Evolutionary conservation across 37 sponge, comb jelly and placozoan species (phyloP), one percentile per base, ranked within the genome.

Genomic region (Oopsacas minuta): DNA sequence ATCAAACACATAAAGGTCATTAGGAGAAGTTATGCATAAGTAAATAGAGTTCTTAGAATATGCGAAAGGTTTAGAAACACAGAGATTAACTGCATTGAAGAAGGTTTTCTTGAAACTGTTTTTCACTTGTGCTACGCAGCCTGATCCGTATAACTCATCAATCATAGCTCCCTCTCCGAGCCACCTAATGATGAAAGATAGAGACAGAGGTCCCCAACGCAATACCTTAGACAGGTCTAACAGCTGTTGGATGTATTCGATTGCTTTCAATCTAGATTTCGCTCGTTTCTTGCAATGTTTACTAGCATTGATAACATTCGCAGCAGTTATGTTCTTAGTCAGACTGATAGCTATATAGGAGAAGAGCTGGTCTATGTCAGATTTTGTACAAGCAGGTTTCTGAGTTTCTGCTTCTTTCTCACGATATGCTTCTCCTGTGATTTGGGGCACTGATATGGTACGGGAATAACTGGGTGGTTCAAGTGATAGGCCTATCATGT

Each of bases 191-290:
- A 61, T 61, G 75, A 61, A 61, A 3, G 75, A 61, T 25, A 61
- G 75, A 34, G 75, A n/a, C 32, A 61, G 75, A 61, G 75, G 28
- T 61, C 75, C 75, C 75, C 75, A 61, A 5, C 30, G 20, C 17
- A 61, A 3, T 5, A n/a, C 7, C 32, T 61, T 61, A 8, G 86
- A 81, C 28, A 86, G 39, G 28, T 86, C 82, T 36, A 97, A 86
- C 17, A 97, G 89, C 82, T 88, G 85, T 39, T 91, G 81, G 82
- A 97, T 91, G 89, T 88, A 84, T 49, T 86, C 83, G 15, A 97
- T 87, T n/a, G 97, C 94, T 25, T 86, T 37, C 39, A 84, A 52
- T 22, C 97, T 25, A 34, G 75, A 61, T n/a, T 61, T 61, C 1
- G 75, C 75, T 61, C 75, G 75, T 12, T 12, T 3, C 75, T 61